Evolutionary conservation across 2,888 invertebrate genomes (phyloP).

Genomic region (Willowsia nigromaculata): DNA sequence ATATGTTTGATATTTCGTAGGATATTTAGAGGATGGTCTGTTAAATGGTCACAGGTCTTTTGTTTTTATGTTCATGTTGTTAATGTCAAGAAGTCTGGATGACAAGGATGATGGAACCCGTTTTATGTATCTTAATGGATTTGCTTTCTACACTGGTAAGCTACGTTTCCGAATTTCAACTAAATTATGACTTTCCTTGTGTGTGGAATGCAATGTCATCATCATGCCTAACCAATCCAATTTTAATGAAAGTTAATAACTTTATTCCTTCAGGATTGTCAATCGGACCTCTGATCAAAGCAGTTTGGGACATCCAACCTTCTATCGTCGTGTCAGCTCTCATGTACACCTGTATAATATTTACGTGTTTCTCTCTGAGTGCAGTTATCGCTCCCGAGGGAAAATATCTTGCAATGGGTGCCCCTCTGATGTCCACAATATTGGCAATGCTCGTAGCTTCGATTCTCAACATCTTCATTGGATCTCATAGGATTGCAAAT

Average conservation of each 20-base stretch:
- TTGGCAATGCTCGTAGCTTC: slow-evolving; percentile 89
- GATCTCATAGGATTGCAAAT: slow-evolving; percentile 89
- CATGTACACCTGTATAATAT: slow-evolving; percentile 91
- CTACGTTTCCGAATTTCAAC: not conserved
- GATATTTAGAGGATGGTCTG: slow-evolving; percentile 84
- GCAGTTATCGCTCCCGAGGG: slow-evolving; percentile 93
- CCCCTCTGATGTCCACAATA: slow-evolving; percentile 90
- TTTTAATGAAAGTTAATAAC: no score
- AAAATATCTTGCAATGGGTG: slow-evolving; percentile 94
- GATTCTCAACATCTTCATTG: slow-evolving; percentile 91
- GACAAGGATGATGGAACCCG: slow-evolving; percentile 90
- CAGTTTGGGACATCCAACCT: slow-evolving; percentile 90
- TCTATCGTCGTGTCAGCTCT: slow-evolving; percentile 93
- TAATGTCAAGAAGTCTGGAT: slow-evolving; percentile 88
- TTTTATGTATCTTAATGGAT: slow-evolving; percentile 91
- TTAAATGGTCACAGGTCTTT: slow-evolving; percentile 88
- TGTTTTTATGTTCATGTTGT: slow-evolving; percentile 88
- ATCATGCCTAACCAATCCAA: no score
- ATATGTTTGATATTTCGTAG: slow-evolving; percentile 43
- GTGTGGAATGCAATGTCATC: no score
- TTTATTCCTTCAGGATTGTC: slow-evolving; percentile 86
- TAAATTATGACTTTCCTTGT: not conserved
- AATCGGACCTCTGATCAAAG: slow-evolving; percentile 91
- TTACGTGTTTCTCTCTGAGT: slow-evolving; percentile 92
- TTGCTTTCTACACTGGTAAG: slow-evolving; percentile 83